Percentiles rank a stretch among this genome's conserved stretches.
phyloP scores from a whole-genome alignment of 2,888 invertebrate species.

The Cephus pulcher region DNA sequence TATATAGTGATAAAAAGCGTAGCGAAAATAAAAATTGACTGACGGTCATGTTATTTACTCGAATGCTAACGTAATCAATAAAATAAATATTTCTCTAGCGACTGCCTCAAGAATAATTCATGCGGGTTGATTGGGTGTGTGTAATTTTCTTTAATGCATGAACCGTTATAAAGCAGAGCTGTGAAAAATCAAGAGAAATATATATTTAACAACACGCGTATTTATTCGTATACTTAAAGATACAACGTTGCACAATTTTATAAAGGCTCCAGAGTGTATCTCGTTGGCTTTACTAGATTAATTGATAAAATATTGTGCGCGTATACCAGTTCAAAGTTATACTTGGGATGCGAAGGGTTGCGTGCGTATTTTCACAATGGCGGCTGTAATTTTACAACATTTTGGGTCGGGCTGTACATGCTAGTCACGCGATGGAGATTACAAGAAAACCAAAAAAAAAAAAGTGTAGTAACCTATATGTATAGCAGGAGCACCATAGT shows the following conservation, averaged over 20 bases:
- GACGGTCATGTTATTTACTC: not conserved
- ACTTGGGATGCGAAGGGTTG: conserved; percentile 13
- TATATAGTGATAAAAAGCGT: not conserved
- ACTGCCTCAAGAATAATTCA: not conserved
- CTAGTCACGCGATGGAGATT: not conserved
- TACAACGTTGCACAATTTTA: not conserved
- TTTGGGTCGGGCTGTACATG: not conserved
- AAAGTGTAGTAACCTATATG: not conserved
- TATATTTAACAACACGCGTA: not conserved
- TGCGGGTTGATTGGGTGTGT: not conserved
- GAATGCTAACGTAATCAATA: not conserved
- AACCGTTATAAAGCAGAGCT: not conserved
- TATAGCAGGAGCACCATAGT: not conserved
- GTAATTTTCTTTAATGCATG: not conserved
- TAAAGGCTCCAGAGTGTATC: not conserved
- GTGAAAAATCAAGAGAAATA: not conserved
- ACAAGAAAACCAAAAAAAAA: not conserved
- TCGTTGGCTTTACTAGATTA: not conserved
- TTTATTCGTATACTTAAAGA: not conserved
- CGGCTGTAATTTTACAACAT: not conserved
- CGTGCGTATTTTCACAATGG: conserved; percentile 17
- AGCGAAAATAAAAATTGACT: not conserved
- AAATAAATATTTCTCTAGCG: not conserved
- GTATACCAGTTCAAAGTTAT: not conserved
- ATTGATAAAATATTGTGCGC: not conserved